Evolutionary conservation across 2,888 invertebrate genomes (phyloP), one percentile per base, ranked within the genome.

Genomic region (Epinotia bilunana): DNA sequence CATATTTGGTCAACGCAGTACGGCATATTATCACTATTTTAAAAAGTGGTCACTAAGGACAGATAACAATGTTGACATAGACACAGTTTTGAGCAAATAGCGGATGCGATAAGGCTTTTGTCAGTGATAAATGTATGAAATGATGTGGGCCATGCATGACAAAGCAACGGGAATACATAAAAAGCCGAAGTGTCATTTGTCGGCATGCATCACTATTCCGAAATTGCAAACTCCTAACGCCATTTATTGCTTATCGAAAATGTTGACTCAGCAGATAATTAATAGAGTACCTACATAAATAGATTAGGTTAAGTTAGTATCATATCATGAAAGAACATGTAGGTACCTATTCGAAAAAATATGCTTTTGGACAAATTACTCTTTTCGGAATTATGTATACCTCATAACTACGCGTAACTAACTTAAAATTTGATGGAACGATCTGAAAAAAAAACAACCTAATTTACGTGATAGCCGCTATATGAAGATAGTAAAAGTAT

Each of bases 11-110:
- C 20, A 57, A 63, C 74, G 70, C 70, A 70, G 23, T 70, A 64
- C 69, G 69, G n/a, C 58, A 53, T 70, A 64, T 74, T 70, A 70
- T 74, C 74, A 28, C 43, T 49, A 39, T 55, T 67, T 20, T 5
- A 55, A 39, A 55, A 57, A 9, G 57, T 64, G 5, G 58, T 68
- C 20, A 13, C 68, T 67, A 67, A 20, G 57, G 57, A 67, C 64
- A 68, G 68, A 68, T 68, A 61, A 58, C 9, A 57, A 18, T 58
- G 28, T 61, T 61, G 61, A 33, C 28, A 33, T 23, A 64, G 23
- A 23, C 58, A 58, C 53, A 43, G 28, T 62, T 65, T 68, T 58
- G 39, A 23, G 7, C 57, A 58, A 39, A 68, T 58, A 68, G 57
- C 68, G 68, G 68, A 68, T 39, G 68, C 16, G 68, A 68, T 68